phyloP scores from a whole-genome alignment of 2,888 invertebrate species.

The Netelia fuscicornis region DNA sequence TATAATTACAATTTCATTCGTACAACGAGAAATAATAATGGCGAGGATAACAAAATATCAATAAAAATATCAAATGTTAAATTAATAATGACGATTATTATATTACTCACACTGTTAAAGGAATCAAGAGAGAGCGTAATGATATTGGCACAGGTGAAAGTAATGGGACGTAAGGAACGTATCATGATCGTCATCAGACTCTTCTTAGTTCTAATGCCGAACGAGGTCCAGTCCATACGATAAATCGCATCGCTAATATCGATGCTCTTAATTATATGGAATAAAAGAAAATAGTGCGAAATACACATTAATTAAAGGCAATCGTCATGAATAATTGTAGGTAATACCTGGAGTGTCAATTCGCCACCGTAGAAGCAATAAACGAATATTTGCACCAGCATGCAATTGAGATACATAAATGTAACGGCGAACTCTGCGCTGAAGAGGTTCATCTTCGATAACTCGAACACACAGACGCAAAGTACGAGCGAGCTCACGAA shows the following conservation, averaged over 20 bases:
- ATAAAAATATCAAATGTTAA: not conserved
- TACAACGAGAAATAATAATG: not conserved
- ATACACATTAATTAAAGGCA: too few species aligned
- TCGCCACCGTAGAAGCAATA: slow-evolving; percentile 64
- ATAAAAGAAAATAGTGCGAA: not conserved
- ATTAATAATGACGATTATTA: not conserved
- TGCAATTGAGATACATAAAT: slow-evolving; percentile 64
- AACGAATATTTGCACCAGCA: slow-evolving; percentile 72
- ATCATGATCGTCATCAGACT: slow-evolving; percentile 70
- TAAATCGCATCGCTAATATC: slow-evolving; percentile 53
- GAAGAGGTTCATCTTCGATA: slow-evolving; percentile 66
- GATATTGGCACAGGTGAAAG: slow-evolving; percentile 69
- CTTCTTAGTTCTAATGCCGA: slow-evolving; percentile 65
- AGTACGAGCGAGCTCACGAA: slow-evolving; percentile 68
- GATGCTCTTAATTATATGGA: slow-evolving; percentile 41
- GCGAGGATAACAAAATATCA: not conserved
- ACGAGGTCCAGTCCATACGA: slow-evolving; percentile 63
- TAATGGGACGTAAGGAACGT: slow-evolving; percentile 67
- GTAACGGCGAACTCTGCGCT: slow-evolving; percentile 64
- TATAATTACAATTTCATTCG: slow-evolving; percentile 27
- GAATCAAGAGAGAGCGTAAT: slow-evolving; percentile 71
- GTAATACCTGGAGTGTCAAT: not conserved
- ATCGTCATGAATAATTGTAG: too few species aligned
- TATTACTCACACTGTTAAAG: slow-evolving; percentile 69
- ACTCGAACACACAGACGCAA: slow-evolving; percentile 69